Base-by-base conservation (phyloP, 2,888 invertebrate species). In the Hirtodrosophila duncani region DNA sequence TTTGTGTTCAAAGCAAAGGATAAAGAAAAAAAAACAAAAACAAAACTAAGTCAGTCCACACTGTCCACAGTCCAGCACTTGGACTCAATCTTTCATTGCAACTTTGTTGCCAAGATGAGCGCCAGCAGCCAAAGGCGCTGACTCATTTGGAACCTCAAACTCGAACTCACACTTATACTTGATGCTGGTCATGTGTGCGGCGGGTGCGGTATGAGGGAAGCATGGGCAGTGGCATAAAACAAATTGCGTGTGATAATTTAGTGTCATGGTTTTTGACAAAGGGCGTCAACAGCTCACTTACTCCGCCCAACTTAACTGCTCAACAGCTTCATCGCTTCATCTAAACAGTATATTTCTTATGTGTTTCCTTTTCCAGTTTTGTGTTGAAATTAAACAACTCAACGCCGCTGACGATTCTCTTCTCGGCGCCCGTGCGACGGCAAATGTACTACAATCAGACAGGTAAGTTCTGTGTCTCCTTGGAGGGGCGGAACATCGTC, bases 381-480 rank as follows among this genome's bases (percentile, higher is more conserved):
- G 68, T 84, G 50, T 67, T 86, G 38, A 72, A 81, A 51, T 67
- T 87, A 33, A 85, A 85, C 71, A 64, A 74, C 61, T 83, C 86
- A 27, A 68, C 84, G 34, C 86, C 86, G 57, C 77, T 86, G 61
- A 79, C 75, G 48, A 85, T 86, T 67, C 82, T 75, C 52, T 84
- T 86, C 57, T 85, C 87, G 41, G 80, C 82, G 71, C 81, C 81
- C 44, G 83, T 85, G 57, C 72, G 70, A 42, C 83, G 86, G 29
- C 84, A 84, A 67, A 69, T 86, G 36, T 86, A 82, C 75, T 86
- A 83, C 75, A 86, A 86, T 80, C 83, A 85, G 74, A 86, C 87
- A 67, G 82, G 86, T 86, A 71, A 81, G 84, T 66, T 41, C 10
- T 38, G 18, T 9, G 13, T 13, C n/a, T n/a, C n/a, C n/a, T n/a